Percentiles rank a stretch among this genome's conserved stretches.
Conservation (phyloP, 2,888 invertebrate species). For the Tubiluchus corallicola region DNA sequence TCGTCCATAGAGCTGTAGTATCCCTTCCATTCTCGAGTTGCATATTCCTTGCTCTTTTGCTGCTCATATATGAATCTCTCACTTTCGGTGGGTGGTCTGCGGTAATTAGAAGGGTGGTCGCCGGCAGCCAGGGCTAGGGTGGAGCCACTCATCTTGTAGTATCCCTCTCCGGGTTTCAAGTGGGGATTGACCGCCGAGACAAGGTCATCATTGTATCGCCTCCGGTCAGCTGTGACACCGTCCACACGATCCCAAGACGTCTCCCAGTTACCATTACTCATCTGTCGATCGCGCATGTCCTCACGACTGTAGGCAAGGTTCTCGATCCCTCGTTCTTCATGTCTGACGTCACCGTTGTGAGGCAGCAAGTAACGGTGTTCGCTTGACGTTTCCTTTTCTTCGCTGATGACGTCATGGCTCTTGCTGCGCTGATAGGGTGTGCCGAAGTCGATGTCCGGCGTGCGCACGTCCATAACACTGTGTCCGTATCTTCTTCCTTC, state of each 20-base stretch:
- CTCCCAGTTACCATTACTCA: background rate
- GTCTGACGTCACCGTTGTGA: too few species aligned
- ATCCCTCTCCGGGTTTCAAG: background rate
- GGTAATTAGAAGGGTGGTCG: background rate
- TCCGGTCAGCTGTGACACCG: background rate
- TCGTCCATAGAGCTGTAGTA: background rate
- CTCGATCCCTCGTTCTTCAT: background rate
- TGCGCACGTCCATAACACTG: background rate
- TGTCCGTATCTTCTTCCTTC: background rate
- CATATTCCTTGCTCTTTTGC: background rate
- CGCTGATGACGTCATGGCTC: background rate
- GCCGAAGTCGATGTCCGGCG: background rate
- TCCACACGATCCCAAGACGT: background rate
- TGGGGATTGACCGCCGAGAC: background rate
- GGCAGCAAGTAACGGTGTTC: too few species aligned
- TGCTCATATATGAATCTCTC: background rate
- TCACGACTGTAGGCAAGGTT: background rate
- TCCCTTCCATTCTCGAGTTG: background rate
- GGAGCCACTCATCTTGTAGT: background rate
- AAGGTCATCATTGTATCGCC: background rate
- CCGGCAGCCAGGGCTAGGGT: background rate
- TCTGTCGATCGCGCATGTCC: background rate
- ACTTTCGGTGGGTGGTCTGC: background rate
- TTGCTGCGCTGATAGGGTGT: background rate
- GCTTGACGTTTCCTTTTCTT: too few species aligned